phyloP scores from a whole-genome alignment of 92 coral and sea anemone genomes.

The Blastomussa wellsi region DNA sequence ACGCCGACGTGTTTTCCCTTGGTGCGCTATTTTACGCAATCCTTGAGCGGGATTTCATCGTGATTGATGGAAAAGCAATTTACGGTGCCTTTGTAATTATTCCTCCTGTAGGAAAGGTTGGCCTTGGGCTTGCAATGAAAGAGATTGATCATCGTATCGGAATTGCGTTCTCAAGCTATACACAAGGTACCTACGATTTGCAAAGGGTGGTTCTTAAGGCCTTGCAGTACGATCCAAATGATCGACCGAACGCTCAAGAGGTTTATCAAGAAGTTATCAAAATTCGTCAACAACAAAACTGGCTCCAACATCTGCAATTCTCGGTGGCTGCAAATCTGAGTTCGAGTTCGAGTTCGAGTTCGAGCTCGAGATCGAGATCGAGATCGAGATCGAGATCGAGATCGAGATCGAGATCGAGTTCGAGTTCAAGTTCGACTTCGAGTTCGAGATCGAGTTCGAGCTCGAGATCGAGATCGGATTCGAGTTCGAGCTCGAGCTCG shows the following conservation, averaged over 20 bases:
- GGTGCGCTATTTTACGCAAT: constrained; percentile 66
- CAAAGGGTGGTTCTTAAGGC: constrained; percentile 23
- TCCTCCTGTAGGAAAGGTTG: constrained; percentile 1
- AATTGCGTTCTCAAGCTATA: constrained; percentile 39
- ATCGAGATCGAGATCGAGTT: too few species aligned
- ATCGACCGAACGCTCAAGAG: constrained; percentile 54
- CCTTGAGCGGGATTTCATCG: constrained; percentile 50
- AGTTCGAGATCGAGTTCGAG: too few species aligned
- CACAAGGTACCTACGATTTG: constrained; percentile 32
- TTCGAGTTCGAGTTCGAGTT: too few species aligned
- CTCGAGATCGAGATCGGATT: too few species aligned
- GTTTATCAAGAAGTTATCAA: not conserved
- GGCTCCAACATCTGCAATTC: not conserved
- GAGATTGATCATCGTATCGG: not conserved
- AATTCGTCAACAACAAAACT: not conserved
- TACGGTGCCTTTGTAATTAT: constrained; percentile 43
- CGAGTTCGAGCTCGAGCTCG: too few species aligned
- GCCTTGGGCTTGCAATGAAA: constrained; percentile 54
- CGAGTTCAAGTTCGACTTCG: too few species aligned
- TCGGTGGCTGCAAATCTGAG: too few species aligned
- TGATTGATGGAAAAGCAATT: not conserved
- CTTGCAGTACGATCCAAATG: constrained; percentile 20
- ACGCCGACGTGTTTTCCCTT: constrained; percentile 72
- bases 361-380: too few species aligned
- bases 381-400: too few species aligned